A percentile compares a stretch with the other conserved stretches of the same genome.
phyloP scores from a whole-genome alignment of 2,113 vertebrate genomes.

The Melanotaenia duboulayi region DNA sequence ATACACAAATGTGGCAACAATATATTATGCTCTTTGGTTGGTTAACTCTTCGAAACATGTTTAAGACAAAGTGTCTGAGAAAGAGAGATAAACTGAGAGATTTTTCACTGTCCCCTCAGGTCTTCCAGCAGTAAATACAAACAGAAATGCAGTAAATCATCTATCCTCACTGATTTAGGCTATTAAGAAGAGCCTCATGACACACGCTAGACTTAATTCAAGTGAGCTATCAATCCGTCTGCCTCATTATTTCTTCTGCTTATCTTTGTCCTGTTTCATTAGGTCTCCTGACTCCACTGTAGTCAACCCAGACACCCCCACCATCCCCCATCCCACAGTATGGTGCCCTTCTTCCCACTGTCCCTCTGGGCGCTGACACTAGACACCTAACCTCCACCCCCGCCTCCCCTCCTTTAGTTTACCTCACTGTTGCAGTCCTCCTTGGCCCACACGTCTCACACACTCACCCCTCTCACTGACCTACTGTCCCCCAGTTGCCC shows the following conservation, averaged over 20 bases:
- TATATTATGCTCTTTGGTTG: background rate
- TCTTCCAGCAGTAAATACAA: constrained; percentile 53
- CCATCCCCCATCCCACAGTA: constrained; percentile 31
- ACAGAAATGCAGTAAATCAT: constrained; percentile 61
- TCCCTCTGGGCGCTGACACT: constrained; percentile 57
- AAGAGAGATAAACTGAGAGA: constrained; percentile 33
- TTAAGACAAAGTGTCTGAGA: constrained; percentile 34
- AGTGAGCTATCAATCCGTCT: constrained; percentile 65
- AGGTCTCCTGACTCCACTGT: constrained; percentile 24
- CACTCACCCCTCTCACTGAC: constrained; percentile 43
- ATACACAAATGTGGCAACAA: background rate
- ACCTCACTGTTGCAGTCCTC: constrained; percentile 9
- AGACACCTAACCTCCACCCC: constrained; percentile 42
- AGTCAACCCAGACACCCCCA: background rate
- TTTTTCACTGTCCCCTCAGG: constrained; percentile 18
- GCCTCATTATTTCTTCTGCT: constrained; percentile 21
- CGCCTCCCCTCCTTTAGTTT: constrained; percentile 27
- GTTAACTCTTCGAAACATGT: constrained; percentile 25
- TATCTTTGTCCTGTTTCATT: constrained; percentile 46
- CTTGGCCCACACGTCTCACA: constrained; percentile 6
- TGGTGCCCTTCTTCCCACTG: constrained; percentile 50
- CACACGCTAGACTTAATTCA: constrained; percentile 55
- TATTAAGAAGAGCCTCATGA: constrained; percentile 48
- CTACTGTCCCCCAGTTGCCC: constrained; percentile 68
- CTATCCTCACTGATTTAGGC: constrained; percentile 51